A percentile compares a stretch with the other conserved stretches of the same genome.
Conservation (phyloP, 2,113 vertebrate species). For the Pseudopodoces humilis region DNA sequence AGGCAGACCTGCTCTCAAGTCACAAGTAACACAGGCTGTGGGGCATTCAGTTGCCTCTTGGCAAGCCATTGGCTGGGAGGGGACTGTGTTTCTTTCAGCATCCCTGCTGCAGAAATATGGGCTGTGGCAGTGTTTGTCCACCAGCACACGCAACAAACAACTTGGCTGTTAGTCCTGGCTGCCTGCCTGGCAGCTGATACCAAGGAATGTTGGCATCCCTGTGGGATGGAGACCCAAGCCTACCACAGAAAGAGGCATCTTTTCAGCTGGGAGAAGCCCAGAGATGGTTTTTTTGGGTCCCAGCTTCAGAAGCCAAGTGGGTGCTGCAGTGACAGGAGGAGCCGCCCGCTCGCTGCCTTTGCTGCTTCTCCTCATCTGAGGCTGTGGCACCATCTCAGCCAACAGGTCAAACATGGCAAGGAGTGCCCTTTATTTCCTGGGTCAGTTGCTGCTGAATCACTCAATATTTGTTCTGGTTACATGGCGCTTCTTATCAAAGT, state of each 20-base stretch:
- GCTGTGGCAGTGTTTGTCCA: background rate
- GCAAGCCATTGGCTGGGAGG: background rate
- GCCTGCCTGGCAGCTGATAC: background rate
- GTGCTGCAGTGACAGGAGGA: background rate
- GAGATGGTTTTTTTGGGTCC: background rate
- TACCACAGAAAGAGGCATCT: background rate
- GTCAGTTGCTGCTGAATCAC: background rate
- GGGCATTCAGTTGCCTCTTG: background rate
- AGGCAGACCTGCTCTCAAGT: background rate
- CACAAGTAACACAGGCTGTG: background rate
- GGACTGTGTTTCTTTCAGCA: background rate
- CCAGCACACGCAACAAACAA: accelerated
- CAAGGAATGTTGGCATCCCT: accelerated
- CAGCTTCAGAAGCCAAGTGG: background rate
- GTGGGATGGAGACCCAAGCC: accelerated
- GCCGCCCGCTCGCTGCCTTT: accelerated
- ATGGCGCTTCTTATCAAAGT: background rate
- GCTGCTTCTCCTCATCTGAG: accelerated
- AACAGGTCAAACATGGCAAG: background rate
- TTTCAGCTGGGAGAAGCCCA: background rate
- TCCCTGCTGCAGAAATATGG: background rate
- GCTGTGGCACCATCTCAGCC: accelerated
- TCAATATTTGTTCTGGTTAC: background rate
- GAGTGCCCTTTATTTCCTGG: background rate
- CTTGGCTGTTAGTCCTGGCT: background rate